phyloP scores from a whole-genome alignment of 2,113 vertebrate genomes.

The Mirza zaza region DNA sequence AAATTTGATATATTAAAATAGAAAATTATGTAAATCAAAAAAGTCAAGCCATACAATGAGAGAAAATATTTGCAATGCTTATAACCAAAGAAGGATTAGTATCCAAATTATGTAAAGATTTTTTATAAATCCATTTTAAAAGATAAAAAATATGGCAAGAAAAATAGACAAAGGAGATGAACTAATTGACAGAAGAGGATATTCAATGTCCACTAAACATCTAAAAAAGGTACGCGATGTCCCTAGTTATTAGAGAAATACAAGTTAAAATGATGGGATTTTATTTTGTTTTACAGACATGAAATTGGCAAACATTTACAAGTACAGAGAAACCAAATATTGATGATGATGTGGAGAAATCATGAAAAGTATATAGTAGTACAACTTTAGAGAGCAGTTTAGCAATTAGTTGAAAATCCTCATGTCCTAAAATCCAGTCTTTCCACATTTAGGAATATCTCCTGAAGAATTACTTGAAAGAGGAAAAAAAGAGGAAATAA shows the following conservation, averaged over 20 bases:
- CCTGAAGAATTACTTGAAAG: neutral
- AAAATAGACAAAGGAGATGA: neutral
- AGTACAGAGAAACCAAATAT: neutral
- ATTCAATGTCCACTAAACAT: neutral
- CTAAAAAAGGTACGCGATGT: neutral
- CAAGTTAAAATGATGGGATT: neutral
- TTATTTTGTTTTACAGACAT: neutral
- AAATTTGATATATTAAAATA: constrained; percentile 34
- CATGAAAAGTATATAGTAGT: neutral
- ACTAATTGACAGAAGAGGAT: neutral
- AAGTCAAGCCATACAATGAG: neutral
- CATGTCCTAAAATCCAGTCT: neutral
- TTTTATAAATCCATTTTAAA: constrained; percentile 25
- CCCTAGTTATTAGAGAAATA: neutral
- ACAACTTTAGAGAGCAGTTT: neutral
- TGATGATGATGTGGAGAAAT: neutral
- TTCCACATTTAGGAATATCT: neutral
- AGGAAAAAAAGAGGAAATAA: neutral
- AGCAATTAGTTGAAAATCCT: neutral
- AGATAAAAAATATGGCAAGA: neutral
- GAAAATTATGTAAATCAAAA: neutral
- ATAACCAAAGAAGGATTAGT: neutral
- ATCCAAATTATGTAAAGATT: neutral
- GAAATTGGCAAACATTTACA: neutral
- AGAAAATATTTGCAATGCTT: neutral